These are phyloP conservation scores for Nautilus pompilius DNA, from an alignment of 1,140 invertebrate genomes.

Conservation along the genomic window DNA sequence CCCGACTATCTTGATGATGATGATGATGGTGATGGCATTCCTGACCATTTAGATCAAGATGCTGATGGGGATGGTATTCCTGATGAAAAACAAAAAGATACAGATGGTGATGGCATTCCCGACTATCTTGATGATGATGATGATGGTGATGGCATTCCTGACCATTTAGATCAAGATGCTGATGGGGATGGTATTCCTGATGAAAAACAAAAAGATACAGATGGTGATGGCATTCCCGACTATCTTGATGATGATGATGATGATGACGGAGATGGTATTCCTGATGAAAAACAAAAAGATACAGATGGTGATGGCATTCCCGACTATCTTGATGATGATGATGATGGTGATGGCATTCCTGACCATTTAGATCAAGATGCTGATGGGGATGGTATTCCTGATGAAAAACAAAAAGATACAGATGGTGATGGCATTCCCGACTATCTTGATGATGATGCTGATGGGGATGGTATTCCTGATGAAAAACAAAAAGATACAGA, in stretches of 20 bases:
- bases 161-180: slow-evolving; percentile 30
- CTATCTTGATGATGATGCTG: slow-evolving; percentile 31
- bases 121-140: slow-evolving; percentile 47
- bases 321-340: slow-evolving; percentile 46
- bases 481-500: slow-evolving; percentile 38
- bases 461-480: slow-evolving; percentile 43
- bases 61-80: slow-evolving; percentile 38
- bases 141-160: slow-evolving; percentile 48
- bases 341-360: slow-evolving; percentile 45
- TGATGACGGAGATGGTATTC: slow-evolving; percentile 35
- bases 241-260: slow-evolving; percentile 25
- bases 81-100: slow-evolving; percentile 35
- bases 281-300: slow-evolving; percentile 30
- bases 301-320: slow-evolving; percentile 49
- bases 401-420: slow-evolving; percentile 33
- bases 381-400: slow-evolving; percentile 43
- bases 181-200: slow-evolving; percentile 22
- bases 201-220: slow-evolving; percentile 20
- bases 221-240: slow-evolving; percentile 27
- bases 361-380: slow-evolving; percentile 28
- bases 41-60: slow-evolving; percentile 40
- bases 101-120: slow-evolving; percentile 39
- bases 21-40: slow-evolving; percentile 45
- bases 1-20: slow-evolving; percentile 37
- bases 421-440: slow-evolving; percentile 49